These are phyloP conservation scores for Lomographa bimaculata DNA, from an alignment of 2,888 invertebrate species.

Conservation along the genomic window DNA sequence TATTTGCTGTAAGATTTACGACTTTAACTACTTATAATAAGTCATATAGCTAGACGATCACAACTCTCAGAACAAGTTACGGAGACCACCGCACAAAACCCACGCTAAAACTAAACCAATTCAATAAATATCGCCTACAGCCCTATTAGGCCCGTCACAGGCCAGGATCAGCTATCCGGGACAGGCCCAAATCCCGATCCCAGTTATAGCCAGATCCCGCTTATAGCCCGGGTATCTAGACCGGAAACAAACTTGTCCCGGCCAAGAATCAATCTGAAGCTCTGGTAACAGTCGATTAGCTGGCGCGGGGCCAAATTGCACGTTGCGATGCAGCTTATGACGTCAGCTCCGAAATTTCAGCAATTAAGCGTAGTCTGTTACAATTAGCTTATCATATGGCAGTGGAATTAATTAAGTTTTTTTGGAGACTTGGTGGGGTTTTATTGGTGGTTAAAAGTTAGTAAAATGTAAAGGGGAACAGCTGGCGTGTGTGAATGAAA, in stretches of 20 bases:
- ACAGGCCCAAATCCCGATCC: slow-evolving; percentile 29
- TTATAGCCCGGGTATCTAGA: slow-evolving; percentile 28
- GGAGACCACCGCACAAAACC: too few relatives aligned
- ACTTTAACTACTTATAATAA: too few relatives aligned
- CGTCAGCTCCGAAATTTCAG: slow-evolving; percentile 20
- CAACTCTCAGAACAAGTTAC: too few relatives aligned
- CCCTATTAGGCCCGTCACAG: slow-evolving; percentile 5
- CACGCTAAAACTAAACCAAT: too few relatives aligned
- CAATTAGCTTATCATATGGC: slow-evolving; percentile 19
- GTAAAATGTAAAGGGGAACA: too few relatives aligned
- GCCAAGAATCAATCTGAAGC: slow-evolving; percentile 39
- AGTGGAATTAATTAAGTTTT: too few relatives aligned
- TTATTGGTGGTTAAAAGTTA: too few relatives aligned
- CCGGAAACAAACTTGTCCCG: slow-evolving; percentile 42
- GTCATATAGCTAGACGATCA: too few relatives aligned
- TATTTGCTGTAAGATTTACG: too few relatives aligned
- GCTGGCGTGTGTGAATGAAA: too few relatives aligned
- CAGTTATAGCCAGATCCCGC: slow-evolving; percentile 8
- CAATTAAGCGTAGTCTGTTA: slow-evolving; percentile 27
- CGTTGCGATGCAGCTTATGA: slow-evolving; percentile 29
- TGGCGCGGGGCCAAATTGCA: slow-evolving; percentile 33
- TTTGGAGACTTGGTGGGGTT: too few relatives aligned
- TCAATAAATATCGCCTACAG: neutral
- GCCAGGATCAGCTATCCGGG: slow-evolving; percentile 16
- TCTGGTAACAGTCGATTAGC: slow-evolving; percentile 33